Conservation (phyloP, 1,140 invertebrate genomes). For the Cydia amplana region DNA sequence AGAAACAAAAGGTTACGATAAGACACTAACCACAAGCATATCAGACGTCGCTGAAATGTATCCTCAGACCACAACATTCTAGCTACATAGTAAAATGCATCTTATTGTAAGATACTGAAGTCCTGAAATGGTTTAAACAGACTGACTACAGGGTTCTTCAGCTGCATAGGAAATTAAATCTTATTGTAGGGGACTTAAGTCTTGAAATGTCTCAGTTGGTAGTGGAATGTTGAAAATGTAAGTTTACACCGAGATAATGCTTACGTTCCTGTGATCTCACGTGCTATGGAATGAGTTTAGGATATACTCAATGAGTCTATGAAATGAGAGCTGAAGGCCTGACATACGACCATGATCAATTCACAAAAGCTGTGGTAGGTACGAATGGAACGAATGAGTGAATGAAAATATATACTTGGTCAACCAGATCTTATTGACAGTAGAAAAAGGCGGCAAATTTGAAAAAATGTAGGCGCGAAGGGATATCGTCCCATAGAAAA, state of each 20-base stretch:
- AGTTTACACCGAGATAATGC: constrained; percentile 1
- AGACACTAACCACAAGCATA: neutral
- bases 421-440: no score
- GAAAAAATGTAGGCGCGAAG: no score
- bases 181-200: neutral
- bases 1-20: neutral
- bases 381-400: no score
- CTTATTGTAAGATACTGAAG: neutral
- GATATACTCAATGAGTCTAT: neutral
- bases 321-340: neutral
- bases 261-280: constrained; percentile 6
- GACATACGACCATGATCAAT: no score
- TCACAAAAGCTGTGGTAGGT: no score
- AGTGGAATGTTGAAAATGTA: neutral
- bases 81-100: neutral
- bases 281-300: neutral
- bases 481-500: no score
- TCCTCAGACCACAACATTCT: neutral
- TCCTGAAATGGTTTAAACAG: neutral
- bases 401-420: no score
- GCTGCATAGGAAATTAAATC: neutral
- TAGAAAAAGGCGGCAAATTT: no score
- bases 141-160: neutral
- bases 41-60: constrained; percentile 1
- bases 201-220: neutral